Percentiles rank a stretch among this genome's conserved stretches.
phyloP scores from a whole-genome alignment of 92 coral and sea anemone species.

The Porites lobata region DNA sequence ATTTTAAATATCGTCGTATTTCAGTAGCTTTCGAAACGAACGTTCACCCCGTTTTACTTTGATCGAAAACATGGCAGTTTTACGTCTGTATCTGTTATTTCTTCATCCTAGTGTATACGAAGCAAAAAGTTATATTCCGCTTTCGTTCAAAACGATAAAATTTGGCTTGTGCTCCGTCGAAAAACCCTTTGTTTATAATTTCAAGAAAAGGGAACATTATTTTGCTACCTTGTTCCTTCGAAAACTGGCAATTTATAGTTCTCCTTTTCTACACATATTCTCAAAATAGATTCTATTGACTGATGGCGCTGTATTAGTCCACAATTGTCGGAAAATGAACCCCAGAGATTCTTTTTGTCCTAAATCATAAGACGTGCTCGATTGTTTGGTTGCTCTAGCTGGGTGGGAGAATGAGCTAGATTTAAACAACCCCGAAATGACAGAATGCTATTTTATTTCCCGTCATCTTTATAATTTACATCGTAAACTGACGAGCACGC shows the following conservation, averaged over 20 bases:
- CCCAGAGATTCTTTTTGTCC: background rate
- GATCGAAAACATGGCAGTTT: background rate
- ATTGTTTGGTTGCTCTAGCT: background rate
- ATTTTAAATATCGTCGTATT: background rate
- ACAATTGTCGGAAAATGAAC: background rate
- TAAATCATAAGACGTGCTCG: background rate
- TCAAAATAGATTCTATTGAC: conserved; percentile 1
- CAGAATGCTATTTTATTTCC: background rate
- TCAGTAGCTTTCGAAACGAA: background rate
- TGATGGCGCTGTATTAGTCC: conserved; percentile 3
- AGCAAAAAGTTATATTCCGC: background rate
- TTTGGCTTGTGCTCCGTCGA: background rate
- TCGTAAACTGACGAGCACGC: background rate
- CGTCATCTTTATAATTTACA: conserved; percentile 1
- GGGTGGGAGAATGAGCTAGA: background rate
- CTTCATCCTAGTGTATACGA: background rate
- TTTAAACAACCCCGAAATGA: conserved; percentile 8
- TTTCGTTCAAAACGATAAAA: background rate
- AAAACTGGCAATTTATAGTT: background rate
- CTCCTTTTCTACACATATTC: background rate
- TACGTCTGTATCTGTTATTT: background rate
- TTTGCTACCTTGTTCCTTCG: background rate
- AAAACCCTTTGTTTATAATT: conserved; percentile 7
- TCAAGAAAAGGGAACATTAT: background rate
- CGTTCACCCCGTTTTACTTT: background rate